Conservation (phyloP, 2,797 vertebrate genomes). For the Gymnothorax javanicus region DNA sequence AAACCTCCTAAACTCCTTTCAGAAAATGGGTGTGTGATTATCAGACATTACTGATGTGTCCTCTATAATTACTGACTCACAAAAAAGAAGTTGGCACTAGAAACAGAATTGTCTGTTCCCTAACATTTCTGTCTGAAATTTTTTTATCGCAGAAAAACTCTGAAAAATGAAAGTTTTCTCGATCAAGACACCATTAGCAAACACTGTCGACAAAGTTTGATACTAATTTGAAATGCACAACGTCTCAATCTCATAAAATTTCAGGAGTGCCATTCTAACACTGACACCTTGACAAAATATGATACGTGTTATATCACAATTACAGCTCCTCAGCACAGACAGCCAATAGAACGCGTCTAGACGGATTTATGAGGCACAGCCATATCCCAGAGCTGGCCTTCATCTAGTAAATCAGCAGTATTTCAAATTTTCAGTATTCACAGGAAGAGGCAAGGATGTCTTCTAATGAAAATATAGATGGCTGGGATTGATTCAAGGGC, state of each 20-base stretch:
- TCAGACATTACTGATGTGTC: not conserved
- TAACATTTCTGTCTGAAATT: not conserved
- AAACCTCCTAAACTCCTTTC: not conserved
- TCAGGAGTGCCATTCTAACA: not conserved
- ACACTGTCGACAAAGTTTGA: not conserved
- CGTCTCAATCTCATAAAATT: not conserved
- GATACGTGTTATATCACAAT: slow-evolving; percentile 12
- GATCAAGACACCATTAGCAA: not conserved
- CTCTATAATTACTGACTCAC: not conserved
- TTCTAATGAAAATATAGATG: not conserved
- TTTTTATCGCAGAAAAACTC: not conserved
- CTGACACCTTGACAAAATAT: not conserved
- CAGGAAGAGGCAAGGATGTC: not conserved
- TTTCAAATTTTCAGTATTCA: not conserved
- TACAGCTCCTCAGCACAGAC: not conserved
- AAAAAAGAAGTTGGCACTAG: not conserved
- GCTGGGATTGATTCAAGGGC: not conserved
- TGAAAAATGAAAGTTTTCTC: not conserved
- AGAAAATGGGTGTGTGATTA: not conserved
- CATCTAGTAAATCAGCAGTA: not conserved
- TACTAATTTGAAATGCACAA: slow-evolving; percentile 5
- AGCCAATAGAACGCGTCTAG: not conserved
- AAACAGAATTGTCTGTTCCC: not conserved
- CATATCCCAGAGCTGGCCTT: not conserved
- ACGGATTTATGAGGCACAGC: not conserved